Evolutionary conservation across 1,140 invertebrate genomes (phyloP).

Genomic region (Aporrectodea caliginosa): DNA sequence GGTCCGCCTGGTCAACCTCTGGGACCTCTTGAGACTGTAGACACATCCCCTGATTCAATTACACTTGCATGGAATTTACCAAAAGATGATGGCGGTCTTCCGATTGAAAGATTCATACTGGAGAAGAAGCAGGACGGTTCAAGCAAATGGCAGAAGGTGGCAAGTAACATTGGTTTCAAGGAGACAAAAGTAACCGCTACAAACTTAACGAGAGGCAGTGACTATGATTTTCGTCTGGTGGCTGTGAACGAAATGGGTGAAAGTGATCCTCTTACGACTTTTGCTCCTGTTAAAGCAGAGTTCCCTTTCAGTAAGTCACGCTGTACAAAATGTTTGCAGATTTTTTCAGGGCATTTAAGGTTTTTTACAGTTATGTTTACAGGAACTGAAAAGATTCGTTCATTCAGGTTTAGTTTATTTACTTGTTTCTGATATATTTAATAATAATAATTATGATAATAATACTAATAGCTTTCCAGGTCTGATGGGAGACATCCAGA

Average conservation of each 20-base stretch:
- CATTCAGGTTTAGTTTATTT: too few species aligned
- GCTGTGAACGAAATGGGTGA: constrained; percentile 95
- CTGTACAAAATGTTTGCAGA: too few species aligned
- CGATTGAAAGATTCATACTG: constrained; percentile 81
- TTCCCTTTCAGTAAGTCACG: constrained; percentile 81
- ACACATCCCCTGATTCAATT: constrained; percentile 87
- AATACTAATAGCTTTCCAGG: too few species aligned
- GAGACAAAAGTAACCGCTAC: constrained; percentile 69
- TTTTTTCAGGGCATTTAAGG: too few species aligned
- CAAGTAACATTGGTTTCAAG: constrained; percentile 36
- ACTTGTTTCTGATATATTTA: too few species aligned
- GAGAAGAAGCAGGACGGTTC: constrained; percentile 80
- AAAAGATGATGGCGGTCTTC: constrained; percentile 73
- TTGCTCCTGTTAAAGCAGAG: constrained; percentile 82
- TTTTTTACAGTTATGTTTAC: too few species aligned
- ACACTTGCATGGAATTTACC: constrained; percentile 90
- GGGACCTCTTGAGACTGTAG: constrained; percentile 76
- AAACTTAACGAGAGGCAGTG: constrained; percentile 81
- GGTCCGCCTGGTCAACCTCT: constrained; percentile 84
- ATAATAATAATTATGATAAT: too few species aligned
- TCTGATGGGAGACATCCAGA: too few species aligned
- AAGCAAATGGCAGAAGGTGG: constrained; percentile 48
- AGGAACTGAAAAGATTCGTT: too few species aligned
- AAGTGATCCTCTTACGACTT: constrained; percentile 83
- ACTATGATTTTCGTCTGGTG: constrained; percentile 96